Conservation (phyloP, 2,888 invertebrate species). For the Microchrysa polita region DNA sequence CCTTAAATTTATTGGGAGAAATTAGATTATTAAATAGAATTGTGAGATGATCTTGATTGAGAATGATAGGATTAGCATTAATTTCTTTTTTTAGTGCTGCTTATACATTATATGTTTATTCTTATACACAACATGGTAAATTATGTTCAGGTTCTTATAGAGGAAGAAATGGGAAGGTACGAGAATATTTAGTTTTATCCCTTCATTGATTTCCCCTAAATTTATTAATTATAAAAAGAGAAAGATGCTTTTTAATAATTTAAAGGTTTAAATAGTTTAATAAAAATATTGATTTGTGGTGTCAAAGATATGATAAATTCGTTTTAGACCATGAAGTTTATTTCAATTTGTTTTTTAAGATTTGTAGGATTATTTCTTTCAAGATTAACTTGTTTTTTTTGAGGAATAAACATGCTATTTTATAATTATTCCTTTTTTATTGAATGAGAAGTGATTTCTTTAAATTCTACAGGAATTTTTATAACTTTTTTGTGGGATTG, state of each 20-base stretch:
- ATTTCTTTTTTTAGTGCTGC: conserved; percentile 73
- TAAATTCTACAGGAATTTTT: conserved; percentile 66
- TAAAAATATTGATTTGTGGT: conserved; percentile 75
- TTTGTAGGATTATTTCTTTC: conserved; percentile 66
- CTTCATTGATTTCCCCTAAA: conserved; percentile 73
- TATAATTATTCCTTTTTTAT: conserved; percentile 66
- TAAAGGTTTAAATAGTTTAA: conserved; percentile 75
- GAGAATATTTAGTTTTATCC: conserved; percentile 71
- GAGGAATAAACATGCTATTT: conserved; percentile 65
- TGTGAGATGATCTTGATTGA: conserved; percentile 66
- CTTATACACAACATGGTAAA: conserved; percentile 71
- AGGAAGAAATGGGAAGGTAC: conserved; percentile 65
- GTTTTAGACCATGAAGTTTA: conserved; percentile 67
- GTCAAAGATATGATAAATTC: conserved; percentile 68
- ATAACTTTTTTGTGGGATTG: conserved; percentile 72
- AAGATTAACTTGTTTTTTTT: conserved; percentile 61
- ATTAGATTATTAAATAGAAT: conserved; percentile 72
- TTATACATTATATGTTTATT: conserved; percentile 74
- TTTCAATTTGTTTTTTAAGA: conserved; percentile 67
- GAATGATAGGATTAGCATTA: conserved; percentile 68
- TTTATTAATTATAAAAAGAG: conserved; percentile 69
- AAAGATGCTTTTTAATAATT: conserved; percentile 63
- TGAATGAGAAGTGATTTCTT: conserved; percentile 68
- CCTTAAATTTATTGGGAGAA: conserved; percentile 73
- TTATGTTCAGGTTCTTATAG: conserved; percentile 66